Conservation (phyloP, 35 echinoderm and acorn worm genomes). For the Lytechinus variegatus region DNA sequence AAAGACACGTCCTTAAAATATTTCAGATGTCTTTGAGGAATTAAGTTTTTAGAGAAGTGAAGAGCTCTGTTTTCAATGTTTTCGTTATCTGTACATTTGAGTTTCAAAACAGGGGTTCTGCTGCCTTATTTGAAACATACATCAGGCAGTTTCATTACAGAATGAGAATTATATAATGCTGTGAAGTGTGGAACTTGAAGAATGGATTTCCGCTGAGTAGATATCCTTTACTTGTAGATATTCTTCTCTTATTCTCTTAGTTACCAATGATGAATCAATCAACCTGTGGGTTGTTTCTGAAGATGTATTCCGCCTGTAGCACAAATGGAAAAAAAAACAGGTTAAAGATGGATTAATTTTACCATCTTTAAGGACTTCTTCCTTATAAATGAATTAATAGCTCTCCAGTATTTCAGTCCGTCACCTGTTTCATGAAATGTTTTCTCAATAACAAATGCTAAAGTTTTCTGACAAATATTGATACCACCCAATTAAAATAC, state of each 20-base stretch:
- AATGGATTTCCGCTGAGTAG: not conserved
- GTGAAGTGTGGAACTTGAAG: not conserved
- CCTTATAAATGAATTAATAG: too few species aligned
- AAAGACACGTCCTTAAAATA: not conserved
- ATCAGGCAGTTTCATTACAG: not conserved
- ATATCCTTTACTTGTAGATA: not conserved
- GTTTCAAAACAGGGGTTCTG: too few species aligned
- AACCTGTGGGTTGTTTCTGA: constrained; percentile 90
- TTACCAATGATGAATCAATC: constrained; percentile 55
- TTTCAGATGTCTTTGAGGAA: not conserved
- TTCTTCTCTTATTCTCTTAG: not conserved
- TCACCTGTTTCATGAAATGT: too few species aligned
- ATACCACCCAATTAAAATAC: too few species aligned
- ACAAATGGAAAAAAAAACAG: constrained; percentile 43
- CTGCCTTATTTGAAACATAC: too few species aligned
- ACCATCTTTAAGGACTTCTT: not conserved
- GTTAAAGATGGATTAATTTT: not conserved
- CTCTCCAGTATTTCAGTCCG: too few species aligned
- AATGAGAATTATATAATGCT: not conserved
- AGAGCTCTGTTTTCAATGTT: too few species aligned
- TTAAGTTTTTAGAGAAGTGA: too few species aligned
- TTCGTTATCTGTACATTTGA: too few species aligned
- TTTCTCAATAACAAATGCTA: too few species aligned
- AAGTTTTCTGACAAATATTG: too few species aligned
- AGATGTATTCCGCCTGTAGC: constrained; percentile 87